These are phyloP conservation scores for Thrips palmi DNA, from an alignment of 1,140 invertebrate genomes.

Conservation along the genomic window DNA sequence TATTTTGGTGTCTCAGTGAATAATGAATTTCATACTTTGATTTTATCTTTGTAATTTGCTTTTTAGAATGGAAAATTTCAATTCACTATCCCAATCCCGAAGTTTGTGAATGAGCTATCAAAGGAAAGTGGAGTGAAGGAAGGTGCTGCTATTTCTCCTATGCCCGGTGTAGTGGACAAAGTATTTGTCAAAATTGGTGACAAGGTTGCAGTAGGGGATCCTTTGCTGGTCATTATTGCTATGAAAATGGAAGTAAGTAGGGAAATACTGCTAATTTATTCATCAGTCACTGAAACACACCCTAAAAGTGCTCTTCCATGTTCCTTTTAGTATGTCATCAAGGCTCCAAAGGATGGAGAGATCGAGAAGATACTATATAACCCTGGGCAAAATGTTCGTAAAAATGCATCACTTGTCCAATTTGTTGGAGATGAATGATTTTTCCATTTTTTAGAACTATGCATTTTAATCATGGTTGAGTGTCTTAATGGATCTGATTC, in stretches of 20 bases:
- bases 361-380: slow-evolving; percentile 55
- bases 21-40: not conserved
- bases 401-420: slow-evolving; percentile 43
- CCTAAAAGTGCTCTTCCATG: slow-evolving; percentile 2
- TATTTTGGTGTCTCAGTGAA: too few species aligned
- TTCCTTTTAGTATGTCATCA: slow-evolving; percentile 55
- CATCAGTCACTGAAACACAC: not conserved
- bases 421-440: too few species aligned
- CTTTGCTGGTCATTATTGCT: slow-evolving; percentile 79
- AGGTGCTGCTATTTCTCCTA: slow-evolving; percentile 60
- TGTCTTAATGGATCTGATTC: too few species aligned
- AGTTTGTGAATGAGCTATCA: not conserved
- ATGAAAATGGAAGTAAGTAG: slow-evolving; percentile 96
- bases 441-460: too few species aligned
- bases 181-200: slow-evolving; percentile 65
- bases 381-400: slow-evolving; percentile 65
- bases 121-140: slow-evolving; percentile 14
- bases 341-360: slow-evolving; percentile 53
- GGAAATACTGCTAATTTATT: not conserved
- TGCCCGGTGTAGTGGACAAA: slow-evolving; percentile 90
- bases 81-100: slow-evolving; percentile 3
- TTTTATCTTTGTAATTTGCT: not conserved
- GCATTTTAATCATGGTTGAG: too few species aligned
- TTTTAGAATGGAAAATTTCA: not conserved
- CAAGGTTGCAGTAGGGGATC: slow-evolving; percentile 61